A percentile compares a stretch with the other conserved stretches of the same genome.
Conservation (phyloP, 2,888 invertebrate species). For the Dicycla oo region DNA sequence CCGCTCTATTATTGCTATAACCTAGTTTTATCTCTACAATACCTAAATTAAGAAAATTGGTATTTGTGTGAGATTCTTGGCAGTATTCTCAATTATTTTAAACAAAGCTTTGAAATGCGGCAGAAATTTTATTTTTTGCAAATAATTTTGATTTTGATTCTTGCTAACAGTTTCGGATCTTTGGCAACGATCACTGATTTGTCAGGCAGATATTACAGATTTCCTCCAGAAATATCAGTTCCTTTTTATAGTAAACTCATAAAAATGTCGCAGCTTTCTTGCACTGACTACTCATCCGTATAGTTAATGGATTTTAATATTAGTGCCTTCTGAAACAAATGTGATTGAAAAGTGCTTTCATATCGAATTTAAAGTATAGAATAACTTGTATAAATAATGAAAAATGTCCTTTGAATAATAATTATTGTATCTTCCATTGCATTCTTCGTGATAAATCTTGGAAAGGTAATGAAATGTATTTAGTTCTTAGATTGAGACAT, state of each 20-base stretch:
- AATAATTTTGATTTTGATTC: no score
- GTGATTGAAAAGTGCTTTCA: constrained; percentile 61
- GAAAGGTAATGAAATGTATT: constrained; percentile 47
- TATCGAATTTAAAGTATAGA: constrained; percentile 59
- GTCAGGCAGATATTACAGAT: neutral
- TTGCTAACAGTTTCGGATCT: neutral
- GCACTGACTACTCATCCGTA: neutral
- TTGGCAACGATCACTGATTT: neutral
- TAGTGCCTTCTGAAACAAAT: constrained; percentile 57
- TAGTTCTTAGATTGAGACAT: constrained; percentile 49
- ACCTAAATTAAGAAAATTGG: no score
- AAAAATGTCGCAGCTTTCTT: constrained; percentile 16
- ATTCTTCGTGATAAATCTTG: constrained; percentile 60
- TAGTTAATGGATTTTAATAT: constrained; percentile 37
- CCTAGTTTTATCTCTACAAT: no score
- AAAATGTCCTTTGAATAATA: constrained; percentile 39
- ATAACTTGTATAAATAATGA: constrained; percentile 47
- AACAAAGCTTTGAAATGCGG: no score
- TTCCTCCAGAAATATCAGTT: no score
- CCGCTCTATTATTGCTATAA: neutral
- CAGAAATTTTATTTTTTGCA: no score
- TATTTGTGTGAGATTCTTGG: no score
- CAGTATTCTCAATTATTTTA: no score
- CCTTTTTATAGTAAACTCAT: neutral
- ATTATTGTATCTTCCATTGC: constrained; percentile 59